Evolutionary conservation across 1,140 invertebrate species (phyloP), one percentile per base, ranked within the genome.

Genomic region (Listronotus oregonensis): DNA sequence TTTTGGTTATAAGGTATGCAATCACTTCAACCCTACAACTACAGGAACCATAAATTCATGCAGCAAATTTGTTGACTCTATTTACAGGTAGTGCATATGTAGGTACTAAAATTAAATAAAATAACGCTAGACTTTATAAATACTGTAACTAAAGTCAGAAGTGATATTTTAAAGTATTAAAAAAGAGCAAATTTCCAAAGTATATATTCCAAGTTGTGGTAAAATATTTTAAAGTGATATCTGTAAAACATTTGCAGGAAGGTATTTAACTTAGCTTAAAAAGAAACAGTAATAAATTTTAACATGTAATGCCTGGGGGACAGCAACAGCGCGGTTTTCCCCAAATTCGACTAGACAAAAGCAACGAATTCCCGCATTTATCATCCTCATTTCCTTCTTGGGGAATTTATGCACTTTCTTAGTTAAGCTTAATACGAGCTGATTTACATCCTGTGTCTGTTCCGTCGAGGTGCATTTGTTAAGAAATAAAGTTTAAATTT

Each of bases 351-450:
- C 46, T 27, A 49, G 46, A 17, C 46, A 49, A 49, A 49, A 18
- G 46, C 46, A 49, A 4, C 46, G 46, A 21, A 49, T 27, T 49
- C 46, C 46, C 46, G 46, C 18, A 49, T 49, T 49, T 49, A 21
- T 49, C 46, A 49, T 27, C 46, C 46, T 11, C 18, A 49, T 49
- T 49, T 49, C 18, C 15, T 11, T 27, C 5, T 12, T 7, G 11
- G 8, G 10, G 18, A 49, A 49, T 49, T 21, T 49, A 49, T 49
- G 46, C 46, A 49, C 18, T 49, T 49, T 49, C 46, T 49, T 49
- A 21, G 46, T 27, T 21, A 17, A 49, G 46, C 46, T 49, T 49
- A 49, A 21, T 21, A 21, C 46, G 15, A 12, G 46, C 18, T 49
- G 46, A 49, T 49, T 49, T 49, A 49, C 15, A 17, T 49, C 46